These are phyloP conservation scores for Brachypodius melanocephalos DNA, from an alignment of 2,113 vertebrate genomes.

Conservation along the genomic window DNA sequence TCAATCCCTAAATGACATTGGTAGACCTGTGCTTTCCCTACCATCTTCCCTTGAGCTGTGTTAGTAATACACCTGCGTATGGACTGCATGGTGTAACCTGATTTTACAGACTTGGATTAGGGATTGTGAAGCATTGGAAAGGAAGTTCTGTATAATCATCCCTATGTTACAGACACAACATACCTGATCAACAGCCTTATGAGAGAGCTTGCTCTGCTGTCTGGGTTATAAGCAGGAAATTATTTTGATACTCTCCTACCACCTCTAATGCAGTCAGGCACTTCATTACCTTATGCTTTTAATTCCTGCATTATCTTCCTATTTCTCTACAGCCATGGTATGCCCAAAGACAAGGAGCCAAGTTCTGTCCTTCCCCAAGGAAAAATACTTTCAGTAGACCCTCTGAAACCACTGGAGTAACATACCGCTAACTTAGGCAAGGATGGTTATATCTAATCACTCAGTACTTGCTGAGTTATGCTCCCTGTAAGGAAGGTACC, in stretches of 20 bases:
- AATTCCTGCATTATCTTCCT: not conserved
- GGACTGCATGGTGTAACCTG: not conserved
- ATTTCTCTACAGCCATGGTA: not conserved
- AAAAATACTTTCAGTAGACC: not conserved
- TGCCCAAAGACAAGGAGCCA: not conserved
- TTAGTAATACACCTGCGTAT: not conserved
- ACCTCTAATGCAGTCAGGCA: not conserved
- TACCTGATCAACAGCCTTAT: not conserved
- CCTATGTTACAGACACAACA: not conserved
- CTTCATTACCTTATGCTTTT: not conserved
- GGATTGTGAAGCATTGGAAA: not conserved
- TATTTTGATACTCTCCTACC: not conserved
- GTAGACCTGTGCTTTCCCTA: not conserved
- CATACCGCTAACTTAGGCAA: not conserved
- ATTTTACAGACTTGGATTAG: not conserved
- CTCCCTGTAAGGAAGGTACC: not conserved
- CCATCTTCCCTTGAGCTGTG: rapidly evolving
- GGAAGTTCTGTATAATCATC: not conserved
- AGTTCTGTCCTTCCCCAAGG: not conserved
- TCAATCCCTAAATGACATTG: not conserved
- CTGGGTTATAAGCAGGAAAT: not conserved
- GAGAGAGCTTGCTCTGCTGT: not conserved
- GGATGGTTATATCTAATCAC: not conserved
- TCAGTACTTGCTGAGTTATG: not conserved
- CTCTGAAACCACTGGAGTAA: not conserved